A percentile compares a stretch with the other conserved stretches of the same genome.
These are phyloP conservation scores for Anticlea derivata DNA, from an alignment of 2,888 invertebrate species.

Conservation along the genomic window DNA sequence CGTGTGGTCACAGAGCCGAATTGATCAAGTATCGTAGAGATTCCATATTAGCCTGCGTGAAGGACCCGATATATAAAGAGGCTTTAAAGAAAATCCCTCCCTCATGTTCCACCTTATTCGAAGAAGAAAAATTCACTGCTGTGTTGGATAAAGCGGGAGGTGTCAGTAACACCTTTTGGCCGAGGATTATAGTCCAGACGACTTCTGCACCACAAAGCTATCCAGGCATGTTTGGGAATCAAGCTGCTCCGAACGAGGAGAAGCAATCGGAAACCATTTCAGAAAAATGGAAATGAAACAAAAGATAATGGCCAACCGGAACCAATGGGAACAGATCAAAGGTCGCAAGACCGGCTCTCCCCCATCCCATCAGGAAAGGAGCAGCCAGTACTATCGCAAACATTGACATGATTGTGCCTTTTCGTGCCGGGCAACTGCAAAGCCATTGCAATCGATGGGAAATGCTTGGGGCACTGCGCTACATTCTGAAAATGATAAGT, in stretches of 20 bases:
- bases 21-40: not conserved
- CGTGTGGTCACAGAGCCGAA: slow-evolving; percentile 3
- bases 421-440: slow-evolving; percentile 18
- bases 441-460: slow-evolving; percentile 8
- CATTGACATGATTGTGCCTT: not conserved
- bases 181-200: not conserved
- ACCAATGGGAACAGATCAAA: not conserved
- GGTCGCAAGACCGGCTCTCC: slow-evolving; percentile 5
- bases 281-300: too few relatives aligned
- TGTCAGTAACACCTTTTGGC: not conserved
- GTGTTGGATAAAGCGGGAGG: not conserved
- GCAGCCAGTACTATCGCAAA: not conserved
- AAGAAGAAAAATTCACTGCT: not conserved
- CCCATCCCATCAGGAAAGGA: slow-evolving; percentile 2
- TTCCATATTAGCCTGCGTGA: not conserved
- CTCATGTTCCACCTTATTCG: not conserved
- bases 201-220: not conserved
- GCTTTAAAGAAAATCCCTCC: not conserved
- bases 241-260: not conserved
- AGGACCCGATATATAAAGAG: not conserved
- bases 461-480: slow-evolving; percentile 9
- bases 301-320: too few relatives aligned
- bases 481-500: slow-evolving; percentile 11
- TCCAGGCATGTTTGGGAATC: not conserved
- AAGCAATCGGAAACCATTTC: not conserved